A percentile compares a stretch with the other conserved stretches of the same genome.
These are phyloP conservation scores for Tigriopus japonicus DNA, from an alignment of 1,140 invertebrate species.

Conservation along the genomic window DNA sequence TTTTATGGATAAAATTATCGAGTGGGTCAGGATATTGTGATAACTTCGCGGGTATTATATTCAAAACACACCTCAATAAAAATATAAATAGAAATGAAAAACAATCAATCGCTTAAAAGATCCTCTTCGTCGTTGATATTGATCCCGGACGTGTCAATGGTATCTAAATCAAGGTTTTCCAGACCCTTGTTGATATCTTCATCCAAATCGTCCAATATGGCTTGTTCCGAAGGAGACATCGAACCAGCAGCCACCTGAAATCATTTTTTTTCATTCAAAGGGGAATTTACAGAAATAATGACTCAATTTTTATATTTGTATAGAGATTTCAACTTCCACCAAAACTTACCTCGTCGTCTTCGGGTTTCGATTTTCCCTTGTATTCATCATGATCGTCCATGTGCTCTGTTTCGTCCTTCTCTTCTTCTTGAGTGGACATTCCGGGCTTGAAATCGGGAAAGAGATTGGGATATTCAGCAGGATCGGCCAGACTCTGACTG, in stretches of 20 bases:
- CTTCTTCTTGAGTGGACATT: constrained; percentile 49
- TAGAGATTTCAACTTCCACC: too few species aligned
- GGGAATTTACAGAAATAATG: too few species aligned
- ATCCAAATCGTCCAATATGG: neutral
- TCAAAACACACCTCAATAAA: neutral
- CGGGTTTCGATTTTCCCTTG: neutral
- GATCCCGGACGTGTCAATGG: neutral
- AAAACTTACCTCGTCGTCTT: neutral
- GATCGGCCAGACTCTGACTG: constrained; percentile 82
- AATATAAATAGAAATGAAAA: neutral
- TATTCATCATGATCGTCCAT: neutral
- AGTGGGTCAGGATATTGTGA: neutral
- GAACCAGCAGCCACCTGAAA: neutral
- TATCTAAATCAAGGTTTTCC: neutral
- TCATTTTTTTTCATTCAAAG: too few species aligned
- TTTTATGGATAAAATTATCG: neutral
- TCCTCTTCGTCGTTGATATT: neutral
- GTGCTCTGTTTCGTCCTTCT: constrained; percentile 22
- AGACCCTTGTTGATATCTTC: neutral
- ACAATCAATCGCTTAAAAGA: neutral
- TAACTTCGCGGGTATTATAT: neutral
- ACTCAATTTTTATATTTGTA: too few species aligned
- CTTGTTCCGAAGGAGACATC: neutral
- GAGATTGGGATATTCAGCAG: constrained; percentile 84
- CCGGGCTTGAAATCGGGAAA: constrained; percentile 69